A percentile compares a stretch with the other conserved stretches of the same genome.
phyloP scores from a whole-genome alignment of 2,888 invertebrate species.

The Tryphoninae sp. region DNA sequence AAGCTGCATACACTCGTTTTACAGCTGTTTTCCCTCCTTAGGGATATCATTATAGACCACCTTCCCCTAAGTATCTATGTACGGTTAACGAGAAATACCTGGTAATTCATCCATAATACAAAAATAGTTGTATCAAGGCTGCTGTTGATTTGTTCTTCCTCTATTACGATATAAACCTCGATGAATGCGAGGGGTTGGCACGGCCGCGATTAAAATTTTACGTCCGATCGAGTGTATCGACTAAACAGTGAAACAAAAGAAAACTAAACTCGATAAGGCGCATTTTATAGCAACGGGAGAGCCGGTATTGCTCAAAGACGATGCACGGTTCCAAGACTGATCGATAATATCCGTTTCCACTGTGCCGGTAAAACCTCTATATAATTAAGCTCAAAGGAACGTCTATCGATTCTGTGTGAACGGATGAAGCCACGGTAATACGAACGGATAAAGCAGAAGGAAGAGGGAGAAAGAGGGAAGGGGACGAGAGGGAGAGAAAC shows the following conservation, averaged over 20 bases:
- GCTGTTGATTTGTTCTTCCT: too few species aligned
- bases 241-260: neutral
- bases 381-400: conserved; percentile 46
- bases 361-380: conserved; percentile 22
- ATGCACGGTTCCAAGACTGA: conserved; percentile 44
- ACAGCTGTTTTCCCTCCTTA: too few species aligned
- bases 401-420: conserved; percentile 2
- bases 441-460: neutral
- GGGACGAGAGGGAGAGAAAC: neutral
- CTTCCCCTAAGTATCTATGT: too few species aligned
- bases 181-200: neutral
- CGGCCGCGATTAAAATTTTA: neutral
- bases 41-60: too few species aligned
- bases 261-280: conserved; percentile 26
- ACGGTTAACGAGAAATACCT: too few species aligned
- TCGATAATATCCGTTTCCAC: conserved; percentile 60
- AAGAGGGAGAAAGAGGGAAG: neutral
- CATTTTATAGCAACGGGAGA: conserved; percentile 26
- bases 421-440: conserved; percentile 14
- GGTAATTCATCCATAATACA: too few species aligned
- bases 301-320: conserved; percentile 43
- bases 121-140: too few species aligned
- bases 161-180: too few species aligned
- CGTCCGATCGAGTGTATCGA: conserved; percentile 14
- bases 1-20: too few species aligned